Evolutionary conservation across 64 coral and sea anemone genomes (phyloP).

Genomic region (Montipora cactus): DNA sequence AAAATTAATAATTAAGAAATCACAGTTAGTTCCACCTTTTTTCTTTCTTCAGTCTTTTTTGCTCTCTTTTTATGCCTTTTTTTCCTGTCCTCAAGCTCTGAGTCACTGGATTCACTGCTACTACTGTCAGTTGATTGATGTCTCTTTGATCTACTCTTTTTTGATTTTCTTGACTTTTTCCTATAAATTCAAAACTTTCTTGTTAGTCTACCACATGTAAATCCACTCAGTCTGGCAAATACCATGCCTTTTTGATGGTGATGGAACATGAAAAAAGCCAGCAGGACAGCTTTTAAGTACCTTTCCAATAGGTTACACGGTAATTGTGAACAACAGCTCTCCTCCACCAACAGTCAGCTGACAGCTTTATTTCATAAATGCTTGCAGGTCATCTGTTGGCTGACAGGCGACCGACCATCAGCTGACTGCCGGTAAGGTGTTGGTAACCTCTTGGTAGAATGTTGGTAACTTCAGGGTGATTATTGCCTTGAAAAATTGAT

Average conservation of each 20-base stretch:
- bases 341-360: no score
- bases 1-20: background rate
- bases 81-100: background rate
- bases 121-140: background rate
- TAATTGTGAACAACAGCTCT: no score
- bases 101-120: constrained; percentile 15
- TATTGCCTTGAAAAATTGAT: no score
- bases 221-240: background rate
- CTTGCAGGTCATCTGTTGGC: no score
- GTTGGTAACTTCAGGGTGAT: no score
- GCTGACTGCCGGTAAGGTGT: no score
- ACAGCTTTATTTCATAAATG: no score
- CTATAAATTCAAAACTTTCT: background rate
- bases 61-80: constrained; percentile 4
- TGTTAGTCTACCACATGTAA: background rate
- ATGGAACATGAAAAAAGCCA: background rate
- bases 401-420: no score
- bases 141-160: constrained; percentile 27
- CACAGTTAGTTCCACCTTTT: background rate
- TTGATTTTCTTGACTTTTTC: constrained; percentile 40
- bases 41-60: background rate
- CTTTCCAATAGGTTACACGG: no score
- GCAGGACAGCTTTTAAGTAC: no score
- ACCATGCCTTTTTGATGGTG: background rate
- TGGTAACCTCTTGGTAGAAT: no score